Evolutionary conservation across 2,113 vertebrate species (phyloP), one percentile per base, ranked within the genome.

Genomic region (Agapornis roseicollis): DNA sequence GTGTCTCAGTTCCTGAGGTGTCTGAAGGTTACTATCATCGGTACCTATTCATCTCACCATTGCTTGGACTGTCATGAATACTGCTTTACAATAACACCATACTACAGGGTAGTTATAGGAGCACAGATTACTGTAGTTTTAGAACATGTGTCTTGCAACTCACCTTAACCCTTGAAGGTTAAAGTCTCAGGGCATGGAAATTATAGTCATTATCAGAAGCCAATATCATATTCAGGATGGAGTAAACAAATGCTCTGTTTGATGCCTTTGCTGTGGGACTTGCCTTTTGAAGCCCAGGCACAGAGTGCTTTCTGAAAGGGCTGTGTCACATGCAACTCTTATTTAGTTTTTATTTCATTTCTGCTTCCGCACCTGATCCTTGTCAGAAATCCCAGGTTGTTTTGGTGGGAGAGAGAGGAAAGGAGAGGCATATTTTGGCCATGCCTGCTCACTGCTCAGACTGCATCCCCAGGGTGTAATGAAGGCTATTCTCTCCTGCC

Each of bases 261-360:
- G 55, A 20, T 37, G 49, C 14, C n/a, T 1, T 4, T 41, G 60
- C 53, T 7, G 33, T 6, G 1, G 44, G 46, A 44, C 70, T 63
- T 37, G 73, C 13, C 68, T 76, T 50, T 11, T 25, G 69, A 39
- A 72, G 35, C 17, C 6, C 11, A 5, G 4, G 20, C 42, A 17
- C 42, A 8, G 55, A 3, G 19, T 2, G 10, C 5, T 71, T 20
- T n/a, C 33, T 33, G 28, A 74, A 79, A 74, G 25, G 11, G n/a
- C n/a, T 49, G 23, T 1, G 2, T 50, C 74, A 31, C 28, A 17
- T 0, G 2, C 9, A 4, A 19, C 50, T 29, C 44, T 46, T 25
- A 6, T 50, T 86, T 66, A 11, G 1, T 35, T 65, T 55, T 25
- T 47, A 55, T 27, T 49, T 27, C 1, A 0, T 11, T 31, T 50